Evolutionary conservation across 2,797 vertebrate species (phyloP).

Genomic region (Takifugu ocellatus): DNA sequence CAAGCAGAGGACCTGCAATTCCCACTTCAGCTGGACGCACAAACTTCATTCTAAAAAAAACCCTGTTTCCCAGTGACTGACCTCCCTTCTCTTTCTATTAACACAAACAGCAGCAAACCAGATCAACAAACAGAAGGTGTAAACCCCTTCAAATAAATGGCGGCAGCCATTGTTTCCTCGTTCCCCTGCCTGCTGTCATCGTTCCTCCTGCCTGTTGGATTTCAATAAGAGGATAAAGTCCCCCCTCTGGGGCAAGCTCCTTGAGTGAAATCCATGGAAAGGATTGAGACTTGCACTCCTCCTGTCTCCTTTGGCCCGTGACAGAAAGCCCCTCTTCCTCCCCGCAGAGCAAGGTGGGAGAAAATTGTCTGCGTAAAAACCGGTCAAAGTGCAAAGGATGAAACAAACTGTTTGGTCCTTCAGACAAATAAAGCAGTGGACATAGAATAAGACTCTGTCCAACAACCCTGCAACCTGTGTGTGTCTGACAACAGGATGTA

Average conservation of each 20-base stretch:
- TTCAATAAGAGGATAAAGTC: constrained; percentile 3
- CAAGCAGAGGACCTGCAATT: too few species aligned
- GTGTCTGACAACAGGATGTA: background rate
- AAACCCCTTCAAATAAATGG: constrained; percentile 14
- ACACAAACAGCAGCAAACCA: constrained; percentile 10
- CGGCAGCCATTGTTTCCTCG: background rate
- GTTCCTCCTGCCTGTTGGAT: constrained; percentile 12
- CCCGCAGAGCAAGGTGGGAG: constrained; percentile 24
- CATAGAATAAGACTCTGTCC: background rate
- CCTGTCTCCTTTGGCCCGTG: constrained; percentile 16
- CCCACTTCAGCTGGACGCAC: too few species aligned
- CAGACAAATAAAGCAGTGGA: background rate
- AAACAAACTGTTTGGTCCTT: background rate
- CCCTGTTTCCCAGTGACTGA: constrained; percentile 21
- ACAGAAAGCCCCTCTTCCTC: constrained; percentile 25
- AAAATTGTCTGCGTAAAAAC: constrained; percentile 24
- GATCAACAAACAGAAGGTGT: constrained; percentile 8
- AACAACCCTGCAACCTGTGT: constrained; percentile 11
- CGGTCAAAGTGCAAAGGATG: constrained; percentile 10
- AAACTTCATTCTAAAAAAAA: too few species aligned
- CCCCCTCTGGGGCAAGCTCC: constrained; percentile 11
- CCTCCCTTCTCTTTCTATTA: background rate
- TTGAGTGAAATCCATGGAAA: constrained; percentile 16
- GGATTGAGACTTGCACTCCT: constrained; percentile 18
- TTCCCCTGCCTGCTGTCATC: background rate